Evolutionary conservation across 2,888 invertebrate genomes (phyloP), one percentile per base, ranked within the genome.

Genomic region (Leuctra nigra): DNA sequence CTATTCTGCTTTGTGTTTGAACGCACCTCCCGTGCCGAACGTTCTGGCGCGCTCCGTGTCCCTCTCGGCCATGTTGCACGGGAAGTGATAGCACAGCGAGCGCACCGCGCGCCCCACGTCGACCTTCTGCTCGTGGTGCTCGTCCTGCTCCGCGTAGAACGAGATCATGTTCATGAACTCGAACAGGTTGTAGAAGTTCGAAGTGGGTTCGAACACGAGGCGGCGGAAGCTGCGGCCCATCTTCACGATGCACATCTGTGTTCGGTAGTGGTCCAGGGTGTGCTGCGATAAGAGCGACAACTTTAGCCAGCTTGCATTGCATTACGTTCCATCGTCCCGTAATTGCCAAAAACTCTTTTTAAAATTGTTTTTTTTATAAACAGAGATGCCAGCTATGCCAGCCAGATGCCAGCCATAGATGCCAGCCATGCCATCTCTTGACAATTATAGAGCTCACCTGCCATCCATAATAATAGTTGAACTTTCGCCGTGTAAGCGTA

Each of bases 121-220:
- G 44, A 13, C 4, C 3, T 20, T 18, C 18, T 38, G 3, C 22
- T 47, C 36, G 47, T 56, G 54, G 7, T 20, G 25, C 11, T 47
- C 55, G 23, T 74, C 72, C 65, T 77, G 79, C 63, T 85, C 84
- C 0, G 82, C 78, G 66, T 83, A 88, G 77, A 84, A 85, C 0
- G 85, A 80, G n/a, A 90, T 69, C 75, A 90, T 82, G 57, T 86
- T 83, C 80, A 91, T 86, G 66, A 91, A 91, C 68, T 90, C 89
- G 68, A 85, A 89, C 39, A 91, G 76, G 69, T 90, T 90, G 69
- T 86, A 85, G 65, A 89, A 87, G 68, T 89, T 88, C 58, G 80
- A 73, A 75, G 84, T 84, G 0, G 89, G 89, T 29, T 81, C 78
- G 62, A 91, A 82, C 14, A 84, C 77, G 25, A 91, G 72, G 9